Evolutionary conservation across 2,113 vertebrate genomes (phyloP), one percentile per base, ranked within the genome.

Genomic region (Sakesphorus luctuosus): DNA sequence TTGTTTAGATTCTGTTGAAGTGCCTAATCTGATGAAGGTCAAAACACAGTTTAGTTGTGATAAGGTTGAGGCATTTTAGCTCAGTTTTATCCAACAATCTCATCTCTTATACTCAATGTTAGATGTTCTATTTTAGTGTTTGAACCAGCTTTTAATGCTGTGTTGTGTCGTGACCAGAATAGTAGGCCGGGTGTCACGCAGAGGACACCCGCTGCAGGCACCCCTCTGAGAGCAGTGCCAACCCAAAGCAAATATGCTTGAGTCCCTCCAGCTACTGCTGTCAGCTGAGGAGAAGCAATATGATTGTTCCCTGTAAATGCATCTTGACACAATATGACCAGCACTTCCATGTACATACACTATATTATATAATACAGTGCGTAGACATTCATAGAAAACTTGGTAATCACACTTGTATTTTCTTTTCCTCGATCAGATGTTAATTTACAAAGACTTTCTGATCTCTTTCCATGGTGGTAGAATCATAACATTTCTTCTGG

Each of bases 261-360:
- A 74, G 56, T 52, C 91, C 91, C 96, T 97, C 80, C 56, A 89
- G 95, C 94, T 93, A 95, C 68, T 84, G 61, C 93, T 97, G 96
- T 97, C 95, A 84, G 81, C 73, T 17, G 9, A 63, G 76, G 71
- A 74, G 35, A 67, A 61, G 47, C 13, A 87, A 62, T 67, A 31
- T 74, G 86, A 84, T 84, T 84, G 76, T 78, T 92, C 56, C 50
- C 50, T 84, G 50, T 89, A 94, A 96, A 97, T 93, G 38, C 21
- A 2, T 88, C 90, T 92, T 97, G 96, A 95, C 96, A 92, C 73
- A 92, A 68, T 71, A 92, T 81, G 96, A 90, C 76, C 83, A 67
- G 56, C 52, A 11, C 13, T 89, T 90, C 65, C 55, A 52, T 65
- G 65, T 50, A 61, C 6, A 0, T 86, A 16, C 19, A 19, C 55